Conservation (phyloP, 2,113 vertebrate genomes). For the Myrmophylax atrothorax region DNA sequence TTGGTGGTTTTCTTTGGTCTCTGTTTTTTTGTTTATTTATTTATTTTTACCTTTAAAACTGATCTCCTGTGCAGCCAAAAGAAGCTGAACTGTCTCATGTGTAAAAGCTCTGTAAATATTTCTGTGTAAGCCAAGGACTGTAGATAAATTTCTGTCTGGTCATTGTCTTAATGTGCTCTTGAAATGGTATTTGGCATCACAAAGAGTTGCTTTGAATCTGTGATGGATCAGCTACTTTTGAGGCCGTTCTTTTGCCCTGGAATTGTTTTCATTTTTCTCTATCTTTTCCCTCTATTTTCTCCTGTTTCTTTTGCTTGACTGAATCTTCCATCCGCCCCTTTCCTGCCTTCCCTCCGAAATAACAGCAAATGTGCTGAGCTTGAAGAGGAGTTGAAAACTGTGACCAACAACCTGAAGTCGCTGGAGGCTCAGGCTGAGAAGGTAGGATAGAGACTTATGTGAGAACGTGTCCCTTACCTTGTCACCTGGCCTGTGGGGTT, state of each 20-base stretch:
- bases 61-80: constrained; percentile 68
- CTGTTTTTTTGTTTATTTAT: constrained; percentile 52
- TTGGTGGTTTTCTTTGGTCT: constrained; percentile 71
- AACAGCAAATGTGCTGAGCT: constrained; percentile 99
- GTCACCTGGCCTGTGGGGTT: background rate
- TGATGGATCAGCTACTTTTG: constrained; percentile 76
- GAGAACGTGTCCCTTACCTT: background rate
- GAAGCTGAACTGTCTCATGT: constrained; percentile 69
- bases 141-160: background rate
- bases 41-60: constrained; percentile 67
- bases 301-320: constrained; percentile 72
- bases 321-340: constrained; percentile 66
- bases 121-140: constrained; percentile 8
- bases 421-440: constrained; percentile 99
- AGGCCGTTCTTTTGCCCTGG: constrained; percentile 74
- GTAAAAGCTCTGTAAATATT: constrained; percentile 1
- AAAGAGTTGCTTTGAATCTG: background rate
- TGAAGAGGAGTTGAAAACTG: constrained; percentile 99
- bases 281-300: constrained; percentile 75
- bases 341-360: constrained; percentile 82
- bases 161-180: background rate
- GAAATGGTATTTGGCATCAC: background rate
- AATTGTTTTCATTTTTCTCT: constrained; percentile 78
- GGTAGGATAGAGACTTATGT: constrained; percentile 81
- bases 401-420: constrained; percentile 99